Percentiles rank a stretch among this genome's conserved stretches.
phyloP scores from a whole-genome alignment of 2,888 invertebrate species.

The Xestia rhomboidea region DNA sequence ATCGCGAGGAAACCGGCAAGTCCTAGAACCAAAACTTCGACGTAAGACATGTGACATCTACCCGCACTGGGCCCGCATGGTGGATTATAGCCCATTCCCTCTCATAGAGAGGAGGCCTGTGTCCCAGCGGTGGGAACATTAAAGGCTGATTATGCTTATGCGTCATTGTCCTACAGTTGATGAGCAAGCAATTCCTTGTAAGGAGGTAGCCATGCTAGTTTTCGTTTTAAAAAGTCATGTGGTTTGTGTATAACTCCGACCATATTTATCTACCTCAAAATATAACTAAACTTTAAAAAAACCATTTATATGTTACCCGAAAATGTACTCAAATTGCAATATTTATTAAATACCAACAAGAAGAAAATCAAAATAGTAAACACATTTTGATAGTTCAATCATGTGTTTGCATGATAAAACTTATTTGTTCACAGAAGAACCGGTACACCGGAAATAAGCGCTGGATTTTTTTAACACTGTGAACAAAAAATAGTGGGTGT shows the following conservation, averaged over 20 bases:
- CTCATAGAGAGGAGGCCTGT: no score
- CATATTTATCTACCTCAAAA: neutral
- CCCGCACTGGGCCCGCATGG: no score
- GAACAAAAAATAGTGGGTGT: slow-evolving; percentile 48
- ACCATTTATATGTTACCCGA: neutral
- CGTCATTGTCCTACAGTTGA: neutral
- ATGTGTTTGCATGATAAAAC: slow-evolving; percentile 45
- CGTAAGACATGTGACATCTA: no score
- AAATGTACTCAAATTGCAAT: no score
- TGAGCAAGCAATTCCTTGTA: neutral
- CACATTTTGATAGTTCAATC: slow-evolving; percentile 43
- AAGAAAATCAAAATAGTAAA: neutral
- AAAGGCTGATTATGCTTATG: no score
- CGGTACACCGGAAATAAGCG: slow-evolving; percentile 58
- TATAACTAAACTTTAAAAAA: neutral
- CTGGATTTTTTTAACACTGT: slow-evolving; percentile 51
- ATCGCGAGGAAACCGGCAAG: no score
- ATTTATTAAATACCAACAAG: neutral
- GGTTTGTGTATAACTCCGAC: neutral
- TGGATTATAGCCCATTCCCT: no score
- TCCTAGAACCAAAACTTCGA: no score
- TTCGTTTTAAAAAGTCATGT: neutral
- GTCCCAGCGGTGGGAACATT: no score
- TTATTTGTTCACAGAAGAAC: slow-evolving; percentile 41
- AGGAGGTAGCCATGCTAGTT: neutral